These are phyloP conservation scores for Pachyramphus minor DNA, from an alignment of 2,113 vertebrate genomes.

Conservation along the genomic window DNA sequence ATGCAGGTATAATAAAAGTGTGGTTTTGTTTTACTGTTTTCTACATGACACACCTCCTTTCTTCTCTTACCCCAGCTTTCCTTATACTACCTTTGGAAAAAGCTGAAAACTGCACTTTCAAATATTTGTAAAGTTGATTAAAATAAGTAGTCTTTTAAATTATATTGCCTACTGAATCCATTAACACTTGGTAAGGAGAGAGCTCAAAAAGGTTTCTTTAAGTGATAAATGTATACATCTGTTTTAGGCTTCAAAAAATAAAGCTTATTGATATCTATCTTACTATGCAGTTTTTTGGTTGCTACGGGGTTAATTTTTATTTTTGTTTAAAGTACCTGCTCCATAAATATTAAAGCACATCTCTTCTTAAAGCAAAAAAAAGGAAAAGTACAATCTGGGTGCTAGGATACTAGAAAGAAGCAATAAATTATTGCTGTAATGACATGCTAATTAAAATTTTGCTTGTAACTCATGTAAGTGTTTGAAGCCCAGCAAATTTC, in stretches of 20 bases:
- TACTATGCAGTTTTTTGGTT: background rate
- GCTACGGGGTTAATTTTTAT: background rate
- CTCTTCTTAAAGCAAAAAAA: background rate
- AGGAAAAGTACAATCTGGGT: constrained; percentile 74
- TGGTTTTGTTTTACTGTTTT: background rate
- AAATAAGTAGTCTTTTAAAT: background rate
- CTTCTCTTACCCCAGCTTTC: background rate
- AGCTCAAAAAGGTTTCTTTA: background rate
- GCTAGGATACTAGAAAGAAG: constrained; percentile 81
- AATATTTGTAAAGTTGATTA: background rate
- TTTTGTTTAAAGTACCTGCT: constrained; percentile 32
- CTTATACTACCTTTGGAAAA: background rate
- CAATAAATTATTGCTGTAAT: constrained; percentile 91
- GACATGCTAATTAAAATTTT: constrained; percentile 99
- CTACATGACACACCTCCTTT: background rate
- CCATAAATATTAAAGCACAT: constrained; percentile 56
- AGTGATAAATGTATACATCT: background rate
- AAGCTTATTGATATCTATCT: background rate
- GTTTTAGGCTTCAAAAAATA: background rate
- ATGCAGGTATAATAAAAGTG: background rate
- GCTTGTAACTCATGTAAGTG: constrained; percentile 98
- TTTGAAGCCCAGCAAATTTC: constrained; percentile 88
- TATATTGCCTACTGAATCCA: background rate
- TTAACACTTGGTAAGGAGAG: background rate
- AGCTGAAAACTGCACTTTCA: background rate